These are phyloP conservation scores for Lasioglossum leucozonium DNA, from an alignment of 2,888 invertebrate species.

Conservation along the genomic window DNA sequence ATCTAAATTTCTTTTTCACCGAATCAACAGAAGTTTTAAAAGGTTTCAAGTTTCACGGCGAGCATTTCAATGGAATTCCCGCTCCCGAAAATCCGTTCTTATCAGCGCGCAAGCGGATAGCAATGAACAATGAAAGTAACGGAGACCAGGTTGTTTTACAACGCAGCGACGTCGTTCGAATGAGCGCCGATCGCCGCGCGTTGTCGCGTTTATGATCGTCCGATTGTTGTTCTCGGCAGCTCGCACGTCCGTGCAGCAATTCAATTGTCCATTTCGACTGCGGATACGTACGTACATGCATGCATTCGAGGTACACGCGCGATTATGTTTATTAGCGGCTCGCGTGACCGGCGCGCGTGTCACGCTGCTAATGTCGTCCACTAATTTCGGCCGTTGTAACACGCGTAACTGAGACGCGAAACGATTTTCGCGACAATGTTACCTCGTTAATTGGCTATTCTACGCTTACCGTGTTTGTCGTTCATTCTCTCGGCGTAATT, in stretches of 20 bases:
- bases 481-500: neutral
- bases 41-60: neutral
- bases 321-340: conserved; percentile 65
- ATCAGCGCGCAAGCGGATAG: neutral
- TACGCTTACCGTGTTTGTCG: neutral
- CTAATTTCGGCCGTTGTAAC: conserved; percentile 31
- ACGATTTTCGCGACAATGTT: conserved; percentile 34
- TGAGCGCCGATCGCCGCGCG: conserved; percentile 16
- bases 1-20: neutral
- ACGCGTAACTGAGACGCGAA: conserved; percentile 35
- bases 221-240: conserved; percentile 32
- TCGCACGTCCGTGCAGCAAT: conserved; percentile 50
- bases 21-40: neutral
- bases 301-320: conserved; percentile 51
- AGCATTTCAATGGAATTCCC: neutral
- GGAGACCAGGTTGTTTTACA: neutral
- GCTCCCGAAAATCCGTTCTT: neutral
- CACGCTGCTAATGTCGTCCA: conserved; percentile 38
- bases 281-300: conserved; percentile 39
- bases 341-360: conserved; percentile 29
- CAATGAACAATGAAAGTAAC: conserved; percentile 10
- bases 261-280: conserved; percentile 58
- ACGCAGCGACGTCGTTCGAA: conserved; percentile 13
- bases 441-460: conserved; percentile 37
- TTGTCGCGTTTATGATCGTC: conserved; percentile 33